A percentile compares a stretch with the other conserved stretches of the same genome.
These are phyloP conservation scores for Chloroclysta siterata DNA, from an alignment of 2,888 invertebrate genomes.

Conservation along the genomic window DNA sequence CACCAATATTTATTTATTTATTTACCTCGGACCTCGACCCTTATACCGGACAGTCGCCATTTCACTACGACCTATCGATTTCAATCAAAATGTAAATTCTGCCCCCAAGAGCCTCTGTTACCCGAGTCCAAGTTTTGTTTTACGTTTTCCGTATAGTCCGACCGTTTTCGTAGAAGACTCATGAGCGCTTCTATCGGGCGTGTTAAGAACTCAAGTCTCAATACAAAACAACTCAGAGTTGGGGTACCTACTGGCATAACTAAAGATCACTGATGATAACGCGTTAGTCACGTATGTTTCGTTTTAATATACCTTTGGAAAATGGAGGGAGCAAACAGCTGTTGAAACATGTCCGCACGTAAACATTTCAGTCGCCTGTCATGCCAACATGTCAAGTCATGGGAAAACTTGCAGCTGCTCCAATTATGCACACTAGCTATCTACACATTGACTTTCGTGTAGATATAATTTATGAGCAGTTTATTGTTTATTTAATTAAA, in stretches of 20 bases:
- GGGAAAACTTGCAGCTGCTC: neutral
- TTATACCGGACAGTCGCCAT: no score
- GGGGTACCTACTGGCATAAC: constrained; percentile 14
- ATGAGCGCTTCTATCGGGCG: no score
- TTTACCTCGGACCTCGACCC: no score
- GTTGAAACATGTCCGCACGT: neutral
- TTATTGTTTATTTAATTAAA: no score
- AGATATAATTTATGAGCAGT: no score
- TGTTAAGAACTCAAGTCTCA: no score
- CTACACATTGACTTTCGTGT: neutral
- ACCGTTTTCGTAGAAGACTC: no score
- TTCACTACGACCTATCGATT: constrained; percentile 28
- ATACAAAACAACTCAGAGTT: no score
- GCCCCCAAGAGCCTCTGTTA: constrained; percentile 18
- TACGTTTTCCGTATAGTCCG: no score
- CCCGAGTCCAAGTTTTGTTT: no score
- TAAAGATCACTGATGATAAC: neutral
- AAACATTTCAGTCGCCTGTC: neutral
- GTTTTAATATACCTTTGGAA: constrained; percentile 1
- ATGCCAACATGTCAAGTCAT: neutral
- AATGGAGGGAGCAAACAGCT: constrained; percentile 1
- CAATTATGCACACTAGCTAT: neutral
- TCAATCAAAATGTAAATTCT: constrained; percentile 39
- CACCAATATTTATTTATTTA: no score
- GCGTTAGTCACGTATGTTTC: no score